Evolutionary conservation across 2,888 invertebrate species (phyloP).

Genomic region (Ennomos erosarius): DNA sequence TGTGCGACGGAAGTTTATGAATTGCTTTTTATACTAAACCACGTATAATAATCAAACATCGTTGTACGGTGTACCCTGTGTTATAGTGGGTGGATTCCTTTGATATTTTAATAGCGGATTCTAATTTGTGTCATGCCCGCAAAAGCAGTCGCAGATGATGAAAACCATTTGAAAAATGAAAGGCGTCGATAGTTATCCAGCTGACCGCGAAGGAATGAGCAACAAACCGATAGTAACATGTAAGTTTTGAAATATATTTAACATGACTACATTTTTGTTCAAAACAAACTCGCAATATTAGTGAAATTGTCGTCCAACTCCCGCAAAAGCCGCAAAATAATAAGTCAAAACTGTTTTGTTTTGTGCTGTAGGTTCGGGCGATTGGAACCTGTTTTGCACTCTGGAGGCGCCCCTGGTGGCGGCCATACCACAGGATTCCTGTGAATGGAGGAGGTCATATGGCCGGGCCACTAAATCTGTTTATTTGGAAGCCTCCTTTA

Average conservation of each 20-base stretch:
- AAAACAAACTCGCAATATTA: constrained; percentile 23
- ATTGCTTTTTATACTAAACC: constrained; percentile 1
- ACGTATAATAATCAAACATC: constrained; percentile 31
- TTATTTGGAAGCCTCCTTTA: constrained; percentile 92
- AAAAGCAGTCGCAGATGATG: constrained; percentile 74
- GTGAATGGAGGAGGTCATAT: constrained; percentile 96
- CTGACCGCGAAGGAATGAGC: constrained; percentile 86
- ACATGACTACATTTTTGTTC: constrained; percentile 5
- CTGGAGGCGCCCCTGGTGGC: constrained; percentile 91
- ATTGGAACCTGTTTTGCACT: constrained; percentile 93
- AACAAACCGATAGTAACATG: constrained; percentile 91
- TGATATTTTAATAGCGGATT: constrained; percentile 50
- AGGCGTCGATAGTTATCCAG: constrained; percentile 81
- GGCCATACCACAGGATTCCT: constrained; percentile 93
- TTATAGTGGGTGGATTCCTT: constrained; percentile 77
- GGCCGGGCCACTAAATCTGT: constrained; percentile 95
- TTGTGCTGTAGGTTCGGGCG: constrained; percentile 90
- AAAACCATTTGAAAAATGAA: constrained; percentile 82
- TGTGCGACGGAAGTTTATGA: constrained; percentile 18
- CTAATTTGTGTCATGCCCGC: constrained; percentile 76
- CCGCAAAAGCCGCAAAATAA: too few relatives aligned
- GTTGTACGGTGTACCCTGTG: constrained; percentile 38
- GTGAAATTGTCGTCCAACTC: too few relatives aligned
- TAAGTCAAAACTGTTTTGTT: constrained; percentile 11
- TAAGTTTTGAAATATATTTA: constrained; percentile 70